Evolutionary conservation across 2,113 vertebrate species (phyloP), one percentile per base, ranked within the genome.

Genomic region (Mustela nigripes): DNA sequence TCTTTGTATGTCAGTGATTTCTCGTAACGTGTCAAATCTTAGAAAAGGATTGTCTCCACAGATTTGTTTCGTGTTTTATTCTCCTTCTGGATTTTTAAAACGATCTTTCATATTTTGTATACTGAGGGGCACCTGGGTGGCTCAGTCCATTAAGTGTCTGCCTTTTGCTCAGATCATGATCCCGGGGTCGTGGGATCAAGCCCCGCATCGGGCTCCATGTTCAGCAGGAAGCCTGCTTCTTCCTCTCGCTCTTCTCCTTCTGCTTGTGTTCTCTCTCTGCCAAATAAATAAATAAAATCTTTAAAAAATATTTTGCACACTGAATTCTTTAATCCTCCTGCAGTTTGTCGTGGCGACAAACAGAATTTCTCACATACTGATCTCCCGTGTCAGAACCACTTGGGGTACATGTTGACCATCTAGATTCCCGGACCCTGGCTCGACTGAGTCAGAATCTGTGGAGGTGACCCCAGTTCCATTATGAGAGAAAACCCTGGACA

Each of bases 1-100:
- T 48, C 7, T 80, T 83, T 89, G 18, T 36, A 65, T 73, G 79
- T 28, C 88, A 84, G 53, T 89, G 90, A 65, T 95, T 73, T 89
- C n/a, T 87, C 18, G 6, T 53, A 56, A 56, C 21, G 33, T 76
- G 86, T 80, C 12, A 76, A 33, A 12, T 81, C 33, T 50, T 71
- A 67, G 73, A 76, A 94, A 76, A 93, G 16, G n/a, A 11, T 74
- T 5, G 91, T 85, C 53, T 83, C 22, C 39, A 67, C 6, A 58
- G 24, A 50, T 80, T 76, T 33, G 9, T 94, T 85, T 76, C 56
- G 48, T 73, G 71, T 86, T 81, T 63, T 81, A 48, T 91, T 74
- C 22, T 73, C 22, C 48, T 80, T 67, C 10, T 45, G 74, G 11
- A 42, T 81, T 91, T 97, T 79, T 48, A 79, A 88, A 83, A 19